Percentiles rank a stretch among this genome's conserved stretches.
Evolutionary conservation across 2,888 invertebrate species (phyloP).

Genomic region (Ochlodes sylvanus): DNA sequence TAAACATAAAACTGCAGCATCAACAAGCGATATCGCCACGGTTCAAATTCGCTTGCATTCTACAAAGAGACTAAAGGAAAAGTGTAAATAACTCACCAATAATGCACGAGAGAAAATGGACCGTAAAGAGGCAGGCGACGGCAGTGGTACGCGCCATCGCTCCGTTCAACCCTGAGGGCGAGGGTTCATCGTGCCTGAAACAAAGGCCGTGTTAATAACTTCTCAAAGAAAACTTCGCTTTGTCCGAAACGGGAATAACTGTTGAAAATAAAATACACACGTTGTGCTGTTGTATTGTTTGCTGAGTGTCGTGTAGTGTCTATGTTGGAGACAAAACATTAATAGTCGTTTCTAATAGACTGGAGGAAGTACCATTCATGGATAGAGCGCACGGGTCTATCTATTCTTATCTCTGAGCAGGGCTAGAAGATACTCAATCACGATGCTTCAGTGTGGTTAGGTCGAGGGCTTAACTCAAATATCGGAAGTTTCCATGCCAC

Average conservation of each 20-base stretch:
- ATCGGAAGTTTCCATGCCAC: too few species aligned
- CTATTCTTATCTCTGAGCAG: too few species aligned
- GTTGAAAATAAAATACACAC: constrained; percentile 29
- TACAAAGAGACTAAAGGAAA: constrained; percentile 36
- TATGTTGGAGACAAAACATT: not conserved
- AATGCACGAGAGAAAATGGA: constrained; percentile 78
- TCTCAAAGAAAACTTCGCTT: constrained; percentile 51
- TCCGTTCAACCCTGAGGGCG: constrained; percentile 49
- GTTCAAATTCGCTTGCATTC: constrained; percentile 44
- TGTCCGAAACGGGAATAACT: constrained; percentile 30
- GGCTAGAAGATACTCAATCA: too few species aligned
- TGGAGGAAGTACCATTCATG: too few species aligned
- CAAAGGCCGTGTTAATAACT: constrained; percentile 70
- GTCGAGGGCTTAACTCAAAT: too few species aligned
- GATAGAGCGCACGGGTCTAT: too few species aligned
- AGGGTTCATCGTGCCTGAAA: constrained; percentile 75
- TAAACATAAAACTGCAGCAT: constrained; percentile 14
- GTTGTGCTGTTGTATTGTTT: constrained; percentile 9
- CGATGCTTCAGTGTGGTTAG: too few species aligned
- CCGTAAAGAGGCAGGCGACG: constrained; percentile 74
- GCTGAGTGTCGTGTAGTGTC: not conserved
- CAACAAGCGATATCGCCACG: constrained; percentile 33
- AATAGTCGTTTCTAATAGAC: constrained; percentile 40
- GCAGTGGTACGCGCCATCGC: constrained; percentile 68
- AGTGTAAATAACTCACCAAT: constrained; percentile 66